phyloP scores from a whole-genome alignment of 2,113 vertebrate species.

The Lophotis ruficrista region DNA sequence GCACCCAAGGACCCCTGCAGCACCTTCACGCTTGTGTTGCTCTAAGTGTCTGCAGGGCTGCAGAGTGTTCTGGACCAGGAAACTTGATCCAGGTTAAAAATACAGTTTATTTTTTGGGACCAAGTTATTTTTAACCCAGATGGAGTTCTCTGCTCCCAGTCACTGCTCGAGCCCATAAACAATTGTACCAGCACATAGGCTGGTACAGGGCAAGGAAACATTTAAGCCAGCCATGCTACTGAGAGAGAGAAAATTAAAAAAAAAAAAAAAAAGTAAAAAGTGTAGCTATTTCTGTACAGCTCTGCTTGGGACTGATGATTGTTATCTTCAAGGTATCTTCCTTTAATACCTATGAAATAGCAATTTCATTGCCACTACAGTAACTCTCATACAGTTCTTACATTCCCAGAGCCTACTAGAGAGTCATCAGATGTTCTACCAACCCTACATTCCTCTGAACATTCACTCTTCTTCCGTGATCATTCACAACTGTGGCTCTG shows the following conservation, averaged over 20 bases:
- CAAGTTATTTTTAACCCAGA: constrained; percentile 64
- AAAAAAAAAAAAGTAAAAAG: no score
- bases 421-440: neutral
- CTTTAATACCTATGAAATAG: neutral
- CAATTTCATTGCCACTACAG: neutral
- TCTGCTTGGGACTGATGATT: neutral
- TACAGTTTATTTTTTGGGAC: constrained; percentile 56
- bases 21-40: neutral
- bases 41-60: neutral
- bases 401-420: neutral
- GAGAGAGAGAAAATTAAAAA: neutral
- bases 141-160: constrained; percentile 17
- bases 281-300: neutral
- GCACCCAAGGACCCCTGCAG: neutral
- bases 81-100: constrained; percentile 66
- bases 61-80: neutral
- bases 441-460: neutral
- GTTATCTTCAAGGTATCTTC: neutral
- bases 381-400: neutral
- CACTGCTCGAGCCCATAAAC: neutral
- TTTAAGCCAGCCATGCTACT: neutral
- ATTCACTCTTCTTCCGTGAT: neutral
- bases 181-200: neutral
- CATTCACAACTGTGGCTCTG: neutral
- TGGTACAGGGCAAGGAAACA: neutral